Evolutionary conservation across 1,140 invertebrate species (phyloP).

Genomic region (Scaptomyza graminum): DNA sequence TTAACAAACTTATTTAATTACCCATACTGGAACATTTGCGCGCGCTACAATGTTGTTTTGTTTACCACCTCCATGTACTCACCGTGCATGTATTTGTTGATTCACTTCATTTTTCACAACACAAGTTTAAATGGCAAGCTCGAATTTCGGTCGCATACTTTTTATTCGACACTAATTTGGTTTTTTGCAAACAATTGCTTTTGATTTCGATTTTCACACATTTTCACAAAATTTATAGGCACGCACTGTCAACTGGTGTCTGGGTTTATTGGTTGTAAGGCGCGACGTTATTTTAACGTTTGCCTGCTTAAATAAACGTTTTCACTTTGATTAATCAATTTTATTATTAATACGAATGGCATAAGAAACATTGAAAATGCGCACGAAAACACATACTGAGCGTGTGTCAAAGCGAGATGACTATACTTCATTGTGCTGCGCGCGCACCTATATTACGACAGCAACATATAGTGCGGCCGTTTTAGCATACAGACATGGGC

Average conservation of each 20-base stretch:
- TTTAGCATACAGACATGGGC: slow-evolving; percentile 41
- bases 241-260: slow-evolving; percentile 22
- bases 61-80: slow-evolving; percentile 43
- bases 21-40: slow-evolving; percentile 39
- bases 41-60: slow-evolving; percentile 46
- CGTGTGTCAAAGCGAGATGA: slow-evolving; percentile 56
- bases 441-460: slow-evolving; percentile 38
- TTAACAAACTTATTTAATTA: not conserved
- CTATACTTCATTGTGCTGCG: slow-evolving; percentile 25
- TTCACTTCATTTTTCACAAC: slow-evolving; percentile 60
- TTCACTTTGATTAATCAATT: slow-evolving; percentile 77
- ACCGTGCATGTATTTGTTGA: slow-evolving; percentile 49
- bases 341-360: slow-evolving; percentile 81
- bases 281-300: slow-evolving; percentile 54
- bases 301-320: slow-evolving; percentile 67
- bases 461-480: slow-evolving; percentile 58
- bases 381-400: slow-evolving; percentile 55
- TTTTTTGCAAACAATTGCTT: slow-evolving; percentile 46
- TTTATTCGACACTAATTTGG: slow-evolving; percentile 25
- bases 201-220: slow-evolving; percentile 45
- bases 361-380: slow-evolving; percentile 64
- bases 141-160: slow-evolving; percentile 25
- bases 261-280: slow-evolving; percentile 19
- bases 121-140: slow-evolving; percentile 40
- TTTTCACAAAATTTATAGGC: slow-evolving; percentile 35